Evolutionary conservation across 2,888 invertebrate species (phyloP), one percentile per base, ranked within the genome.

Genomic region (Myopa testacea): DNA sequence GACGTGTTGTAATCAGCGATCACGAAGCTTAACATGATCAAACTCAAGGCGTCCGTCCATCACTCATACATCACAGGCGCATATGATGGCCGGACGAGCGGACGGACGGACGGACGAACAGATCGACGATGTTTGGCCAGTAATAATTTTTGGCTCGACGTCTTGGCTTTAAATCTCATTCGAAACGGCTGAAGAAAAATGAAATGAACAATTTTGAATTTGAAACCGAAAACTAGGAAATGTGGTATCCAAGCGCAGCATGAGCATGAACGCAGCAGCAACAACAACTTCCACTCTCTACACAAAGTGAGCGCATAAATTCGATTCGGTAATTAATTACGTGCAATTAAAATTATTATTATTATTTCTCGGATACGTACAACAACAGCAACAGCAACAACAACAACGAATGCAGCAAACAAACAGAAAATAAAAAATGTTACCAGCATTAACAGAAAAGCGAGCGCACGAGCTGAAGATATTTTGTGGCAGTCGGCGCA

Each of bases 321-420:
- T 78, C 78, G 78, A 78, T 76, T 71, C 72, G 76, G 76, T 68
- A 78, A 78, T 78, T 76, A 78, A 78, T 78, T 78, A 78, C 75
- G 55, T 72, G 76, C 72, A 78, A 78, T 78, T 78, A 78, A 76
- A 78, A 78, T 52, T 58, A 65, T 65, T 65, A 65, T 65, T 5
- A 62, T 62, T 78, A 75, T 78, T 75, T 78, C 78, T 74, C 55
- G 75, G 71, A 67, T 78, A 78, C 58, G 65, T 40, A 60, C 40
- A 76, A 55, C 16, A 73, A 55, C 55, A 45, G 63, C 16, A 50
- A 74, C 55, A 16, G 26, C 67, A 74, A 37, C 74, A 69, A 60
- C 50, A 50, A 26, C 26, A 67, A 58, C 55, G 50, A 55, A 10
- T n/a, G n/a, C 52, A 55, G 10, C 62, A 76, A 16, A n/a, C 62